A percentile compares a stretch with the other conserved stretches of the same genome.
Conservation (phyloP, 2,888 invertebrate genomes). For the Apeira syringaria region DNA sequence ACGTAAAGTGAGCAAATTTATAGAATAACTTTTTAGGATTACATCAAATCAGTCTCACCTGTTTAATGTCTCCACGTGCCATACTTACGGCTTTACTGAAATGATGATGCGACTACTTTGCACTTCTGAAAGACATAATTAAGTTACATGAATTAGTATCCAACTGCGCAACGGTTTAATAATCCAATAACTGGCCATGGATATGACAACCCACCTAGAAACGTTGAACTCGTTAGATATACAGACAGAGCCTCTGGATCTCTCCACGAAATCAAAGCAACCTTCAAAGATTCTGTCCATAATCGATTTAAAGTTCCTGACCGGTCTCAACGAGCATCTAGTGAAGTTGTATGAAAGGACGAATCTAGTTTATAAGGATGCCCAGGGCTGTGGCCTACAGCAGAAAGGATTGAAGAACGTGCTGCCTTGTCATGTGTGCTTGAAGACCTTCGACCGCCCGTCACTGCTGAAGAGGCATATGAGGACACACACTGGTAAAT, state of each 20-base stretch:
- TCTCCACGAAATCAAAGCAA: conserved; percentile 54
- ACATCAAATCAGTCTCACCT: too few relatives aligned
- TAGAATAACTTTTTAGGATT: too few relatives aligned
- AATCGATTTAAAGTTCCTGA: conserved; percentile 67
- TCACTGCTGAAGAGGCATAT: conserved; percentile 87
- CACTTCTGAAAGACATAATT: too few relatives aligned
- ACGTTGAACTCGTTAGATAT: conserved; percentile 45
- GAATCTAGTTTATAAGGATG: conserved; percentile 42
- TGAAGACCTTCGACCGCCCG: conserved; percentile 87
- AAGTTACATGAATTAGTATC: too few relatives aligned
- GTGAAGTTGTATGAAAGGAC: conserved; percentile 69
- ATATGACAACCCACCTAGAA: conserved; percentile 11
- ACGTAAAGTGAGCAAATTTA: too few relatives aligned
- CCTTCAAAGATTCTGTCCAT: conserved; percentile 52
- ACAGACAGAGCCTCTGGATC: conserved; percentile 71
- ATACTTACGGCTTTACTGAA: too few relatives aligned
- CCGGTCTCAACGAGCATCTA: conserved; percentile 68
- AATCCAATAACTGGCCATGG: conserved; percentile 1
- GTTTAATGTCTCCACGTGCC: too few relatives aligned
- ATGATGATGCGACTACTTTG: too few relatives aligned
- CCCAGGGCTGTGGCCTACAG: conserved; percentile 28
- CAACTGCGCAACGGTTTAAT: too few relatives aligned
- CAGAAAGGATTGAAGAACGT: conserved; percentile 52
- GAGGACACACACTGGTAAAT: conserved; percentile 86
- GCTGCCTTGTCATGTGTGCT: conserved; percentile 84